Evolutionary conservation across 2,113 vertebrate species (phyloP), one percentile per base, ranked within the genome.

Genomic region (Pyxicephalus adspersus): DNA sequence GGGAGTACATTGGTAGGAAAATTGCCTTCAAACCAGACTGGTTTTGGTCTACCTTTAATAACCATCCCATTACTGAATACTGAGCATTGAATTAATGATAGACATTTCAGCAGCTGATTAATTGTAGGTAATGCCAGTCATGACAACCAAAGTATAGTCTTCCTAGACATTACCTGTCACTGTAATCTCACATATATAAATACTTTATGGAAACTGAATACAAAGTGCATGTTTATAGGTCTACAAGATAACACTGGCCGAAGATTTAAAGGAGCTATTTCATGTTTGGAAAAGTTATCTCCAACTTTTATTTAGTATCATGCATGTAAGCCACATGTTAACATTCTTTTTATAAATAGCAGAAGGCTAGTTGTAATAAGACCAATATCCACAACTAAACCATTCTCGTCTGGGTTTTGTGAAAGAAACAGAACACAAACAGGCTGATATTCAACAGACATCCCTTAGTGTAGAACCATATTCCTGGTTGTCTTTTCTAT

Each of bases 21-120:
- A 82, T 65, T 82, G 52, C 70, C 80, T 82, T 58, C 31, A 57
- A 81, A 81, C 51, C 70, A 45, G 29, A 45, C 71, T 19, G 66
- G 19, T 75, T 19, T 75, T 66, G 63, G 31, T 29, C 64, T 75
- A 26, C 22, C 74, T 51, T 82, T 82, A 75, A 82, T 82, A 75
- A 72, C 71, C 23, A 58, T 58, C 29, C 70, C 45, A 58, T 82
- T 57, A 66, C 51, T 38, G 71, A 45, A 63, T 45, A 25, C 63
- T 82, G 51, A 74, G 38, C 25, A 38, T 17, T 66, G 31, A 82
- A 57, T 82, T 74, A 82, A 75, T 50, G 51, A 63, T 26, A 22
- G 34, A 29, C 51, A 65, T 64, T 65, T 75, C 20, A 45, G 22
- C 50, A 31, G 22, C 31, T 66, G 29, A 82, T 60, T 66, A 75